Evolutionary conservation across 2,888 invertebrate genomes (phyloP).

Genomic region (Mesopsocus fuscifrons): DNA sequence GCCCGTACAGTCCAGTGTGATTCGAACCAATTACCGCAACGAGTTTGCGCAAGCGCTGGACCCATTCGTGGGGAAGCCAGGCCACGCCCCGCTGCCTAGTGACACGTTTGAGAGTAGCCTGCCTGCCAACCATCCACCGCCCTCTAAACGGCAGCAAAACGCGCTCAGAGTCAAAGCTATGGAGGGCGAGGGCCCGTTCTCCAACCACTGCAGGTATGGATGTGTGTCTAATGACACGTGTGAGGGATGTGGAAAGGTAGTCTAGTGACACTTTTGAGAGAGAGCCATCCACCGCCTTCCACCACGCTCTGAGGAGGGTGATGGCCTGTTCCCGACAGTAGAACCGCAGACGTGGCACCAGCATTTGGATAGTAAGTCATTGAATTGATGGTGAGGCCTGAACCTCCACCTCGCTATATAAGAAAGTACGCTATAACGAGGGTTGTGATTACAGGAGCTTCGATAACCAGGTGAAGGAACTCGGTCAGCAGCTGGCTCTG

Average conservation of each 20-base stretch:
- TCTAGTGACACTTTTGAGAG: too few species aligned
- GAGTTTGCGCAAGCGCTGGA: slow-evolving; percentile 43
- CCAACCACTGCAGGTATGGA: slow-evolving; percentile 34
- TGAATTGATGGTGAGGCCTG: too few species aligned
- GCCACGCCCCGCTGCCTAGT: not conserved
- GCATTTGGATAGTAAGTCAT: too few species aligned
- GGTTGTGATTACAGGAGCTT: slow-evolving; percentile 18
- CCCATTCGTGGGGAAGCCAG: slow-evolving; percentile 34
- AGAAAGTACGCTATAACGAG: too few species aligned
- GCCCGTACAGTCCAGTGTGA: slow-evolving; percentile 50
- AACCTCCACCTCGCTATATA: too few species aligned
- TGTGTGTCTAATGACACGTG: not conserved
- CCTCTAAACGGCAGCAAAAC: slow-evolving; percentile 20
- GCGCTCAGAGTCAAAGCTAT: slow-evolving; percentile 24
- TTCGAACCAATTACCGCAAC: slow-evolving; percentile 43
- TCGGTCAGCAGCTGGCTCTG: slow-evolving; percentile 37
- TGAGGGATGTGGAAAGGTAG: too few species aligned
- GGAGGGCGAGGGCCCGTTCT: slow-evolving; percentile 37
- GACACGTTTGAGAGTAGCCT: slow-evolving; percentile 4
- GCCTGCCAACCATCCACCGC: slow-evolving; percentile 16
- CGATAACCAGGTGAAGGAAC: slow-evolving; percentile 26
- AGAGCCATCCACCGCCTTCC: too few species aligned
- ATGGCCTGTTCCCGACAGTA: too few species aligned
- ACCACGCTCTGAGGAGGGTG: too few species aligned
- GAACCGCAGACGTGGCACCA: too few species aligned